Base-by-base conservation (phyloP, 1,140 invertebrate genomes). In the Drosophila leontia region DNA sequence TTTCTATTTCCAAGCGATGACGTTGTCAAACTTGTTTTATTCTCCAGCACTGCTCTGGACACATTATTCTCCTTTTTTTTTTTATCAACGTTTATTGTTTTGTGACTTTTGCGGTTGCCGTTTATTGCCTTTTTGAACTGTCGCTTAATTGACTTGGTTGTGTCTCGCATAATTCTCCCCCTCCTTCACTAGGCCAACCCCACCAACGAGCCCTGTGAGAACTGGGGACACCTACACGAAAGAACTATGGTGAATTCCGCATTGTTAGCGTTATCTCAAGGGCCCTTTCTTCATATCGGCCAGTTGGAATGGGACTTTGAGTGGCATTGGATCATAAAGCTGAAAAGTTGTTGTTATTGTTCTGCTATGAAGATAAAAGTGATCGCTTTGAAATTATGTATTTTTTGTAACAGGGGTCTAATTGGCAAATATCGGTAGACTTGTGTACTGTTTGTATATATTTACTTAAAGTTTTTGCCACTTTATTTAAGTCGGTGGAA, bases 61-160 rank as follows among this genome's bases (percentile, higher is more conserved):
- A 55, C 51, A 62, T 58, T 75, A 39, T 56, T 56, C 53, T 39
- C 8, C 48, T 45, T 58, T 53, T 57, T 63, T 62, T 78, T 79
- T 87, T 88, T 90, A 90, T 88, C 85, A 88, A 67, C 77, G 47
- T 90, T 88, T 88, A 90, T 88, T 88, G 85, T 88, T 88, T 84
- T 88, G 84, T 88, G 82, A 81, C 60, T 75, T 62, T 87, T 82
- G 63, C 63, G 65, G 63, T 82, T 58, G 68, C 81, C 85, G 75
- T 86, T 78, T 86, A 82, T 80, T 86, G 75, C 61, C 79, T 61
- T 75, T 62, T 80, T 80, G 77, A 87, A 87, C 85, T 87, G 83
- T 80, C 84, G 80, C 78, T 88, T 88, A 88, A 88, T 88, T 88
- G 84, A 88, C 79, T 86, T 67, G 64, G 80, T 83, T 75, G 64